These are phyloP conservation scores for Corvus hawaiiensis DNA, from an alignment of 2,113 vertebrate genomes.

Conservation along the genomic window DNA sequence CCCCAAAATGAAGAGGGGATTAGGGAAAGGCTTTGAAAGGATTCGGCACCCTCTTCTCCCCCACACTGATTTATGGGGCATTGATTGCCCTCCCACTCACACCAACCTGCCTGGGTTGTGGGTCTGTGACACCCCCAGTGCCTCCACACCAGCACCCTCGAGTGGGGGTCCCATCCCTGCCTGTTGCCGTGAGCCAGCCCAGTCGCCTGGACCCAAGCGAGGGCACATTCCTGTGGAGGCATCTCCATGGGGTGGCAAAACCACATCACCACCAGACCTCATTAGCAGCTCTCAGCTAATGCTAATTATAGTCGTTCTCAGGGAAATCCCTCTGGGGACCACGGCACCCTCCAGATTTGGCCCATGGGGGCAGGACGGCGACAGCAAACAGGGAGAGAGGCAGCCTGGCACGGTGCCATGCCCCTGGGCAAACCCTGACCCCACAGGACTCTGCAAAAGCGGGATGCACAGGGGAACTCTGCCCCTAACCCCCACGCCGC, in stretches of 20 bases:
- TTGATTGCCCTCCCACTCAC: background rate
- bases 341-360: background rate
- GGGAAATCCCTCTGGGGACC: background rate
- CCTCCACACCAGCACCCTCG: background rate
- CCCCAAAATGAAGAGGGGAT: background rate
- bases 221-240: background rate
- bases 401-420: rapidly evolving
- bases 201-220: rapidly evolving
- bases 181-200: background rate
- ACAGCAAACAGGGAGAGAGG: background rate
- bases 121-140: rapidly evolving
- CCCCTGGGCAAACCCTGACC: background rate
- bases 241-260: background rate
- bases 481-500: background rate
- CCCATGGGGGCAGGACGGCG: background rate
- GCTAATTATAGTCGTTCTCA: background rate
- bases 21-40: background rate
- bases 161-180: background rate
- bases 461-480: background rate
- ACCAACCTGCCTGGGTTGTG: rapidly evolving
- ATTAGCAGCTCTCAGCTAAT: background rate
- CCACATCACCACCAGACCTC: background rate
- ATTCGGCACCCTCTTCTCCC: background rate
- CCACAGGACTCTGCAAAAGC: background rate
- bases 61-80: background rate